These are phyloP conservation scores for Araneus ventricosus DNA, from an alignment of 1,140 invertebrate species.

Conservation along the genomic window DNA sequence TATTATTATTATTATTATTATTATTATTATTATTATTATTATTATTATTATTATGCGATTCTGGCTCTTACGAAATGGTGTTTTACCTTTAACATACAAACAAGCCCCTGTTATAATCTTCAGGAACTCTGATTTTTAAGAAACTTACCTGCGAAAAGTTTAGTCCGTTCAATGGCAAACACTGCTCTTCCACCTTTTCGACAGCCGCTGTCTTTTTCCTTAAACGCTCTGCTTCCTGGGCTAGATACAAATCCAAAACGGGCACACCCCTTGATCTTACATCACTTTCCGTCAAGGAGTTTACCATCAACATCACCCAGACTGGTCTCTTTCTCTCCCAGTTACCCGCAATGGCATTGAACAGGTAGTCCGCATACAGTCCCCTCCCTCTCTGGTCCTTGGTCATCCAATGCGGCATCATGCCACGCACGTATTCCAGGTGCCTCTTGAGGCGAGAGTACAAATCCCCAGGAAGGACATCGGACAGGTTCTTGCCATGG, in stretches of 20 bases:
- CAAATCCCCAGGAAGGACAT: constrained; percentile 81
- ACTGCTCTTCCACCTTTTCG: constrained; percentile 83
- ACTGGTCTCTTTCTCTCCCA: constrained; percentile 83
- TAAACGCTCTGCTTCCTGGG: constrained; percentile 82
- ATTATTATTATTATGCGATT: too few relatives aligned
- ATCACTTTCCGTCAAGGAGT: constrained; percentile 82
- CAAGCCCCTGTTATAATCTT: too few relatives aligned
- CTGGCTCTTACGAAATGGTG: too few relatives aligned
- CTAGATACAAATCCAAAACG: constrained; percentile 83
- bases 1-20: too few relatives aligned
- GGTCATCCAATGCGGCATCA: constrained; percentile 82
- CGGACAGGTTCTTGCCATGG: constrained; percentile 79
- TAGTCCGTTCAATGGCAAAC: constrained; percentile 83
- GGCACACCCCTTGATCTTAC: constrained; percentile 82
- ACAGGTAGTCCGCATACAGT: constrained; percentile 82
- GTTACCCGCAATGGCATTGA: constrained; percentile 82
- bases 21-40: too few relatives aligned
- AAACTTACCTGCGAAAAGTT: constrained; percentile 82
- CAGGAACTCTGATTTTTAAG: too few relatives aligned
- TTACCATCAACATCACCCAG: constrained; percentile 84
- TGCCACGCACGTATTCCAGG: constrained; percentile 81
- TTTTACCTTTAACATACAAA: too few relatives aligned
- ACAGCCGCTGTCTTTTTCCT: constrained; percentile 82
- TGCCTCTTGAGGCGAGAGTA: constrained; percentile 82
- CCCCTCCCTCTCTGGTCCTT: constrained; percentile 81